phyloP scores from a whole-genome alignment of 2,113 vertebrate genomes.

The Poeciliopsis prolifica region DNA sequence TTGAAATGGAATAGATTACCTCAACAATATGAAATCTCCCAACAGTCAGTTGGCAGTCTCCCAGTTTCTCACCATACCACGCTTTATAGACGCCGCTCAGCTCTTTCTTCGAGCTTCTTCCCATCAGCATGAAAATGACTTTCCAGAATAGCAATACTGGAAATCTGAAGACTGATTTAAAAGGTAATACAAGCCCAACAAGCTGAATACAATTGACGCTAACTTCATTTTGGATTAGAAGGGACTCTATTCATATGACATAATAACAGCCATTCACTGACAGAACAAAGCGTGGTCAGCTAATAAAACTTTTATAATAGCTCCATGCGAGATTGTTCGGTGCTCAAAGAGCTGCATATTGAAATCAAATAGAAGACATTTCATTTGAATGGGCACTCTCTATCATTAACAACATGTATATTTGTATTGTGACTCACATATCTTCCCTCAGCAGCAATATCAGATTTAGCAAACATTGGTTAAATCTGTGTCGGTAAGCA shows the following conservation, averaged over 20 bases:
- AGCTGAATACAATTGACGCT: constrained; percentile 48
- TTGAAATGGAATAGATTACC: constrained; percentile 25
- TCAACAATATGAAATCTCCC: constrained; percentile 25
- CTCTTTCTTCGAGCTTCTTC: constrained; percentile 21
- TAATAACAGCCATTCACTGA: constrained; percentile 53
- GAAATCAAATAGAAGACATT: constrained; percentile 61
- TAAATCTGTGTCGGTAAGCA: not conserved
- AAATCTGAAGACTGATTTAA: constrained; percentile 46
- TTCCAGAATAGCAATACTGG: constrained; percentile 34
- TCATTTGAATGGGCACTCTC: constrained; percentile 37
- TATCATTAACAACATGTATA: constrained; percentile 17
- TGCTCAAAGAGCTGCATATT: constrained; percentile 35
- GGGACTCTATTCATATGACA: constrained; percentile 43
- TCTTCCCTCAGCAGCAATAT: constrained; percentile 22
- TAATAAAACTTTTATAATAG: constrained; percentile 68
- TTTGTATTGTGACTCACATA: constrained; percentile 31
- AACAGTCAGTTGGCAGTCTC: constrained; percentile 39
- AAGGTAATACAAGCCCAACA: constrained; percentile 41
- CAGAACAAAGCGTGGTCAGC: constrained; percentile 55
- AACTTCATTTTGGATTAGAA: constrained; percentile 50
- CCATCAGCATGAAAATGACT: constrained; percentile 54
- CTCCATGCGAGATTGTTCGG: constrained; percentile 48
- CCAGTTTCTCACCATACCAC: constrained; percentile 9
- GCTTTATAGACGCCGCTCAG: constrained; percentile 1
- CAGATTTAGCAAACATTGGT: constrained; percentile 9